Evolutionary conservation across 2,888 invertebrate species (phyloP), one percentile per base, ranked within the genome.

Genomic region (Emesis furor): DNA sequence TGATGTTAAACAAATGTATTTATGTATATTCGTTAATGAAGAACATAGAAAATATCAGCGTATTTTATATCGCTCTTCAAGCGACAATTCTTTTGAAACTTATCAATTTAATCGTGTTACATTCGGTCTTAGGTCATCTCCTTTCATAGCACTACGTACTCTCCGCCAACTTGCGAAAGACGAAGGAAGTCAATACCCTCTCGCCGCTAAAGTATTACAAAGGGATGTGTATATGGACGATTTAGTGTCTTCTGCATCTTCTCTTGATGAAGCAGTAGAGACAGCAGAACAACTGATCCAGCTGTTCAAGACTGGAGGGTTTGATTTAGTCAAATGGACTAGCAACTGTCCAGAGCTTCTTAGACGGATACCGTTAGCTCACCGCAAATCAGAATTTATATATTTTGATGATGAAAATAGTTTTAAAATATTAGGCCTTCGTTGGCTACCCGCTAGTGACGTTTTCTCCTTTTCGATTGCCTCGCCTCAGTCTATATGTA

Each of bases 161-260:
- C 24, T 24, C 24, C 24, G 81, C 51, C 82, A 84, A 67, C 62
- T 85, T 7, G 74, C 77, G 7, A 24, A 1, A 6, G 80, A 85
- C 30, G 81, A 81, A 39, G 46, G 77, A 14, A 0, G 17, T n/a
- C 42, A 35, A 0, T 83, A 65, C 35, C 78, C 81, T 3, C 39
- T 10, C n/a, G 83, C 83, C 17, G 81, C 80, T 5, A 6, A 67
- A n/a, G 74, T 79, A 30, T 73, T 82, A 83, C 79, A 77, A 79
- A 81, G 83, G 76, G 78, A 80, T 68, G 76, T 80, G 55, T 84
- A 80, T 30, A 84, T 84, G 81, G 82, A 82, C 73, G 86, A 86
- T 59, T 35, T 83, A 10, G 80, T 78, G n/a, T 62, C 77, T 24
- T 81, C 79, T 55, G 77, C 74, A 42, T 51, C 73, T 37, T 69